These are phyloP conservation scores for Holothuria scabra DNA, from an alignment of 53 echinoderm and acorn worm species.

Conservation along the genomic window DNA sequence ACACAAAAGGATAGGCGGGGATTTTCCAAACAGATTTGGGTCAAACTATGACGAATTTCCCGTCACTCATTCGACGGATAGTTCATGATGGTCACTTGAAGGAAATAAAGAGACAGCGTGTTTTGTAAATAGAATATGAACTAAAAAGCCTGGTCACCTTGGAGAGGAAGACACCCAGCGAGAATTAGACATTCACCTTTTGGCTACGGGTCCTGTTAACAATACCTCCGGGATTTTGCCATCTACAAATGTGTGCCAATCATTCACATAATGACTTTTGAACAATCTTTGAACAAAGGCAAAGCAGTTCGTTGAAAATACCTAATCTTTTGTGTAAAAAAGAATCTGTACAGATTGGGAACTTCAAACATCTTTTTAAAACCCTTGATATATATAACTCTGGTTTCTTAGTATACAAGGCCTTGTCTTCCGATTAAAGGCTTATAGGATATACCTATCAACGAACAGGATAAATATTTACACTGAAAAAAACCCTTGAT, in stretches of 20 bases:
- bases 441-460: slow-evolving; percentile 9
- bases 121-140: too few relatives aligned
- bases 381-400: too few relatives aligned
- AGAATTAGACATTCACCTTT: background rate
- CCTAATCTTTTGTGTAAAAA: background rate
- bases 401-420: background rate
- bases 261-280: slow-evolving; percentile 4
- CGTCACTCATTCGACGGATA: too few relatives aligned
- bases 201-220: background rate
- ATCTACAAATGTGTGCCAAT: slow-evolving; percentile 39
- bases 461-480: slow-evolving; percentile 26
- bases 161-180: slow-evolving; percentile 4
- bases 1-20: slow-evolving; percentile 34
- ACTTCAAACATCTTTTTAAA: too few relatives aligned
- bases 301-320: background rate
- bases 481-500: background rate
- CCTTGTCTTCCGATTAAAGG: slow-evolving; percentile 28
- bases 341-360: too few relatives aligned
- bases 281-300: slow-evolving; percentile 11
- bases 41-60: too few relatives aligned
- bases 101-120: too few relatives aligned
- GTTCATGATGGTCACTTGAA: too few relatives aligned
- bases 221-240: background rate
- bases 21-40: slow-evolving; percentile 28
- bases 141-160: background rate